phyloP scores from a whole-genome alignment of 1,140 invertebrate species.

The Drosophila biarmipes region DNA sequence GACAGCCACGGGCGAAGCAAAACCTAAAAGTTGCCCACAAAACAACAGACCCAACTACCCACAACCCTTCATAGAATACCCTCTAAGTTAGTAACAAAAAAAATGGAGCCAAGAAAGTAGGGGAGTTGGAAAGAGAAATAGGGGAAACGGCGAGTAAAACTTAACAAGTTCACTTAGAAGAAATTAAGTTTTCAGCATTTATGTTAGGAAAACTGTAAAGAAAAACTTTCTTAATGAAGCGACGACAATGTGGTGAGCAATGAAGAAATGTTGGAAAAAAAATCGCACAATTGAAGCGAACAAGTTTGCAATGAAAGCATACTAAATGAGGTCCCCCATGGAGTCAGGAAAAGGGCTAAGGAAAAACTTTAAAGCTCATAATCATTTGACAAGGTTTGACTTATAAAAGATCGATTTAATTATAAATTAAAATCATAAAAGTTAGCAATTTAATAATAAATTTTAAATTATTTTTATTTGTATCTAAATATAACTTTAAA shows the following conservation, averaged over 20 bases:
- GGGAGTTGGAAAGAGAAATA: conserved; percentile 1
- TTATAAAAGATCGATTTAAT: not conserved
- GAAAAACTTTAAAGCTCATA: not conserved
- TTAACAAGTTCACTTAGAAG: conserved; percentile 81
- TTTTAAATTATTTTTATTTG: no score
- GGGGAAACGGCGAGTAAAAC: conserved; percentile 48
- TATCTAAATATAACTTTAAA: not conserved
- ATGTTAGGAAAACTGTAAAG: conserved; percentile 80
- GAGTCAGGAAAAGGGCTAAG: not conserved
- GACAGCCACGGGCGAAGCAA: conserved; percentile 41
- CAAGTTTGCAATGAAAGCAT: conserved; percentile 40
- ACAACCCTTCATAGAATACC: conserved; percentile 1
- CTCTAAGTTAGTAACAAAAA: conserved; percentile 51
- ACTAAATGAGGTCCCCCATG: conserved; percentile 31
- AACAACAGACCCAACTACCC: not conserved
- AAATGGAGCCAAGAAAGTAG: conserved; percentile 41
- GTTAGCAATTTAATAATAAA: no score
- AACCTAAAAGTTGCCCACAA: conserved; percentile 25
- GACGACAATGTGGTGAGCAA: conserved; percentile 76
- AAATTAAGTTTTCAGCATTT: conserved; percentile 82
- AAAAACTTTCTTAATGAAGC: conserved; percentile 81
- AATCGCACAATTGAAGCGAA: conserved; percentile 20
- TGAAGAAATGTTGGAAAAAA: conserved; percentile 56
- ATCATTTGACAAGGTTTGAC: not conserved
- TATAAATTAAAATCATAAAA: not conserved